phyloP scores from a whole-genome alignment of 1,140 invertebrate species.

The Anadara kagoshimensis region DNA sequence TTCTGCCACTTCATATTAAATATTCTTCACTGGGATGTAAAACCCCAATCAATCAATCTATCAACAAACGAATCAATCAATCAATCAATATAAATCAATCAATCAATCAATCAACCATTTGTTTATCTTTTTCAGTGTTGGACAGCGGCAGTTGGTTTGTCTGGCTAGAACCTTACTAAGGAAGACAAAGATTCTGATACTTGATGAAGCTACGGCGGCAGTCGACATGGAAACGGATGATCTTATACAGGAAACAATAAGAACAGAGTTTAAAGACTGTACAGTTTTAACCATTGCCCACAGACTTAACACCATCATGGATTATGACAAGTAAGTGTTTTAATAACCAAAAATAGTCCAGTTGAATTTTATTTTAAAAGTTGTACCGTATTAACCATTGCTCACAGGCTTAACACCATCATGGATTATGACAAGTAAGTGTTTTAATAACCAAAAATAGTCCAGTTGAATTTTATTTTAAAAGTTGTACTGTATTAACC shows the following conservation, averaged over 20 bases:
- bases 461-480: too few species aligned
- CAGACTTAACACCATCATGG: constrained; percentile 85
- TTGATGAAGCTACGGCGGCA: constrained; percentile 75
- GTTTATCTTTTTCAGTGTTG: constrained; percentile 72
- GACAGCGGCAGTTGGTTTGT: constrained; percentile 76
- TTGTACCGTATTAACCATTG: constrained; percentile 88
- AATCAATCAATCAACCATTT: too few species aligned
- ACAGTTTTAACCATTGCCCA: constrained; percentile 90
- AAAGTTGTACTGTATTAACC: constrained; percentile 85
- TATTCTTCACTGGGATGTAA: too few species aligned
- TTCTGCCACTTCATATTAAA: too few species aligned
- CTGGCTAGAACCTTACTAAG: constrained; percentile 75
- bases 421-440: constrained; percentile 77
- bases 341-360: neutral
- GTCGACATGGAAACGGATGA: constrained; percentile 75
- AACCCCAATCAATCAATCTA: too few species aligned
- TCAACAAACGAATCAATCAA: too few species aligned
- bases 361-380: too few species aligned
- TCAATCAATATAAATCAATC: too few species aligned
- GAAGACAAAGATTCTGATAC: constrained; percentile 83
- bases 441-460: neutral
- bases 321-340: constrained; percentile 69
- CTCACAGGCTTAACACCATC: constrained; percentile 86
- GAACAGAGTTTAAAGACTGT: constrained; percentile 81
- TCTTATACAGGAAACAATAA: constrained; percentile 84